Evolutionary conservation across 2,888 invertebrate genomes (phyloP).

Genomic region (Pterobdella sp.): DNA sequence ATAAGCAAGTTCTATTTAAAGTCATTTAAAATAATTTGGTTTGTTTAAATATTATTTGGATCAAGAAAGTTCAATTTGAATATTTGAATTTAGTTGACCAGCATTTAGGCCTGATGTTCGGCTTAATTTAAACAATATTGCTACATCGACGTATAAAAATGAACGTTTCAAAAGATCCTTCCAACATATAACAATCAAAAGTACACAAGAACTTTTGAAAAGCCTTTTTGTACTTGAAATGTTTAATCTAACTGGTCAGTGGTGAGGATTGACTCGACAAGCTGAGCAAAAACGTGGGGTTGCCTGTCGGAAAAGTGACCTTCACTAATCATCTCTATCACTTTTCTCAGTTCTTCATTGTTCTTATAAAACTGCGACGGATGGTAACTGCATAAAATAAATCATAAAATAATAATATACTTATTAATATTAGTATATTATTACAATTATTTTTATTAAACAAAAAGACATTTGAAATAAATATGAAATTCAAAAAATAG

Average conservation of each 20-base stretch:
- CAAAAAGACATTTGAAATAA: too few species aligned
- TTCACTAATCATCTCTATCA: conserved; percentile 91
- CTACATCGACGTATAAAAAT: background rate
- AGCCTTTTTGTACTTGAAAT: too few species aligned
- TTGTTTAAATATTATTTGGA: background rate
- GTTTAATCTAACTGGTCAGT: conserved; percentile 66
- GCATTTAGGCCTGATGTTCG: background rate
- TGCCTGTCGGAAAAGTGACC: conserved; percentile 82
- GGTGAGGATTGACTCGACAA: conserved; percentile 78
- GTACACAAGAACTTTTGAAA: too few species aligned
- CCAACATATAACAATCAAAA: too few species aligned
- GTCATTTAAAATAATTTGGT: background rate
- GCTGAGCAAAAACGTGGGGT: conserved; percentile 77
- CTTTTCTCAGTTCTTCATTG: conserved; percentile 80
- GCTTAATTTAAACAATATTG: background rate
- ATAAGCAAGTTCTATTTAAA: background rate
- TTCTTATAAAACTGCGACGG: conserved; percentile 83
- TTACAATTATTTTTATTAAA: too few species aligned
- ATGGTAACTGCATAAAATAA: conserved; percentile 84
- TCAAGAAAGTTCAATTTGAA: too few species aligned
- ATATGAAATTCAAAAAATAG: too few species aligned
- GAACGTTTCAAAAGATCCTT: too few species aligned
- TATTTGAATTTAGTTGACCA: too few species aligned
- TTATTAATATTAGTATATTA: too few species aligned
- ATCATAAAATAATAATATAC: too few species aligned